Evolutionary conservation across 2,888 invertebrate genomes (phyloP).

Genomic region (Orthosia cruda): DNA sequence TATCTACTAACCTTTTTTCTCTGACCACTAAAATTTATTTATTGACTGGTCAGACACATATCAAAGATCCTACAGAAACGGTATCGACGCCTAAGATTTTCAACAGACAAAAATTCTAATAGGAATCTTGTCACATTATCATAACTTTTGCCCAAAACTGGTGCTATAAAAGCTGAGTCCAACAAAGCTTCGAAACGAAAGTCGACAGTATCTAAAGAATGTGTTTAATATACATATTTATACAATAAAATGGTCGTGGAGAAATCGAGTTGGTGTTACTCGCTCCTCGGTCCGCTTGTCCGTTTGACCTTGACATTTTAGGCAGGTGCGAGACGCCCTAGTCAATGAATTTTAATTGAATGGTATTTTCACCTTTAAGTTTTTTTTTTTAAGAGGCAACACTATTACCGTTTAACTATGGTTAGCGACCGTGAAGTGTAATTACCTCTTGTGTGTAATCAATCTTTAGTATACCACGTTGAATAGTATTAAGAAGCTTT

Average conservation of each 20-base stretch:
- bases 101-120: conserved; percentile 57
- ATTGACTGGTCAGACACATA: conserved; percentile 31
- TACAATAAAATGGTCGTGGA: conserved; percentile 81
- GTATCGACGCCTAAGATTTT: conserved; percentile 55
- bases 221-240: conserved; percentile 81
- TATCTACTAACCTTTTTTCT: conserved; percentile 19
- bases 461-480: conserved; percentile 5
- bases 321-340: conserved; percentile 67
- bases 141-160: conserved; percentile 70
- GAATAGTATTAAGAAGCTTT: conserved; percentile 31
- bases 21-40: conserved; percentile 24
- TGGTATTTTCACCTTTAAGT: conserved; percentile 55
- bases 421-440: conserved; percentile 36
- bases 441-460: conserved; percentile 28
- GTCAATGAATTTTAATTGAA: conserved; percentile 69
- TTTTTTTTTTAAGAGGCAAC: conserved; percentile 26
- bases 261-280: conserved; percentile 82
- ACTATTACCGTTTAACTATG: conserved; percentile 2
- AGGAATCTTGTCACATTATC: conserved; percentile 67
- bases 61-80: conserved; percentile 56
- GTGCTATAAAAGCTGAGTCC: conserved; percentile 63
- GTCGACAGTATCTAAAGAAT: conserved; percentile 76
- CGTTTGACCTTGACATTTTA: conserved; percentile 87
- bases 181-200: conserved; percentile 70
- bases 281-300: conserved; percentile 74